A percentile compares a stretch with the other conserved stretches of the same genome.
Conservation (phyloP, 2,888 invertebrate species). For the Melipona beecheii region DNA sequence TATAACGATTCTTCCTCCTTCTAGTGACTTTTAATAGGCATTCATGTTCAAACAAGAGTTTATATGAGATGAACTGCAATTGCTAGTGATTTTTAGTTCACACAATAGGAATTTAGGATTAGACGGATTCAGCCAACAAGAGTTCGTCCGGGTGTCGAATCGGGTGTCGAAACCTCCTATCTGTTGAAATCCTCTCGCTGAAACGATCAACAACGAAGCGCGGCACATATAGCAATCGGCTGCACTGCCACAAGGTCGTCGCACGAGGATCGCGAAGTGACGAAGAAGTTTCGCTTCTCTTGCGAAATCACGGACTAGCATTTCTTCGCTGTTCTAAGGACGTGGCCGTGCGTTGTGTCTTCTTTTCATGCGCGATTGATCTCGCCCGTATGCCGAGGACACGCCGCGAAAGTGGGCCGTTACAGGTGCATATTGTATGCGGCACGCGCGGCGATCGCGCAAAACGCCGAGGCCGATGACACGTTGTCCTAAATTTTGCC, state of each 20-base stretch:
- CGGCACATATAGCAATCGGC: neutral
- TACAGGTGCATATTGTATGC: constrained; percentile 70
- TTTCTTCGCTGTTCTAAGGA: constrained; percentile 22
- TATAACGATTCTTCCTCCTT: no score
- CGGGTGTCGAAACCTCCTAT: no score
- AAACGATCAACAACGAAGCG: no score
- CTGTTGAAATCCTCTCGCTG: no score
- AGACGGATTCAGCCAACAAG: no score
- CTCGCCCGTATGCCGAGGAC: constrained; percentile 57
- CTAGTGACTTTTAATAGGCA: no score
- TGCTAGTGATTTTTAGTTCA: no score
- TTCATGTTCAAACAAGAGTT: no score
- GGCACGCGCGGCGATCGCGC: constrained; percentile 57
- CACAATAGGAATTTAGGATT: no score
- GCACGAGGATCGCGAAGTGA: neutral
- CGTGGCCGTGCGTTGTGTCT: constrained; percentile 17
- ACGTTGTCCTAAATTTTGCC: constrained; percentile 69
- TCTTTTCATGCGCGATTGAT: constrained; percentile 52
- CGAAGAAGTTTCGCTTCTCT: neutral
- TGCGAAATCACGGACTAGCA: constrained; percentile 8
- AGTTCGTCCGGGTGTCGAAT: no score
- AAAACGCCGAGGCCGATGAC: constrained; percentile 67
- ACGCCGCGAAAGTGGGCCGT: constrained; percentile 59
- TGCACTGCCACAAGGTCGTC: neutral
- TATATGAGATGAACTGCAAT: no score